Evolutionary conservation across 2,113 vertebrate species (phyloP).

Genomic region (Psammodynastes pulverulentus): DNA sequence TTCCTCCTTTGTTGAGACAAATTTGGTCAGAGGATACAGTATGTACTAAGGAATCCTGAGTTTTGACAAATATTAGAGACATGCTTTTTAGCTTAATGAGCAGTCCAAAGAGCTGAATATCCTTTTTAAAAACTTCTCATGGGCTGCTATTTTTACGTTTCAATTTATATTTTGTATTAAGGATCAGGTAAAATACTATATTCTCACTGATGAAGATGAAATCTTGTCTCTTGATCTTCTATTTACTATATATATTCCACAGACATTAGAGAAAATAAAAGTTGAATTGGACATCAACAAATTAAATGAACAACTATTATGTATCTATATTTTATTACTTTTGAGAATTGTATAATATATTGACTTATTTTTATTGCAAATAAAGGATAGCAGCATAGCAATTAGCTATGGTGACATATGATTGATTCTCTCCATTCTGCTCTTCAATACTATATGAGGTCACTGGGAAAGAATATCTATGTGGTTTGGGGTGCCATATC

Average conservation of each 20-base stretch:
- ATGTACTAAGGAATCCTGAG: neutral
- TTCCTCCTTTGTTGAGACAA: neutral
- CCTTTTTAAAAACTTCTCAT: neutral
- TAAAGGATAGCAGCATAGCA: neutral
- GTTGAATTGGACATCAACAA: neutral
- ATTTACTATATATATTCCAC: neutral
- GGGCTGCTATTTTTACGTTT: neutral
- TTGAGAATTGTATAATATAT: neutral
- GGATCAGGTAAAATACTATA: neutral
- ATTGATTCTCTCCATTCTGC: neutral
- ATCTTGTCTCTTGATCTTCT: neutral
- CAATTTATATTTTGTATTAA: neutral
- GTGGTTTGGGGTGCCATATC: neutral
- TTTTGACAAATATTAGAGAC: neutral
- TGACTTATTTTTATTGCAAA: neutral
- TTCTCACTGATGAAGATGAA: neutral
- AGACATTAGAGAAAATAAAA: neutral
- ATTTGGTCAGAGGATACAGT: neutral
- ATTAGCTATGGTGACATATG: neutral
- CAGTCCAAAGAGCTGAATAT: neutral
- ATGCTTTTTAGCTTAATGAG: neutral
- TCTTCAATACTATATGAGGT: neutral
- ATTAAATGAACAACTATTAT: neutral
- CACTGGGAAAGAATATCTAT: neutral
- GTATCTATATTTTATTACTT: neutral